Evolutionary conservation across 2,888 invertebrate genomes (phyloP), one percentile per base, ranked within the genome.

Genomic region (Hypselothyrea guttata): DNA sequence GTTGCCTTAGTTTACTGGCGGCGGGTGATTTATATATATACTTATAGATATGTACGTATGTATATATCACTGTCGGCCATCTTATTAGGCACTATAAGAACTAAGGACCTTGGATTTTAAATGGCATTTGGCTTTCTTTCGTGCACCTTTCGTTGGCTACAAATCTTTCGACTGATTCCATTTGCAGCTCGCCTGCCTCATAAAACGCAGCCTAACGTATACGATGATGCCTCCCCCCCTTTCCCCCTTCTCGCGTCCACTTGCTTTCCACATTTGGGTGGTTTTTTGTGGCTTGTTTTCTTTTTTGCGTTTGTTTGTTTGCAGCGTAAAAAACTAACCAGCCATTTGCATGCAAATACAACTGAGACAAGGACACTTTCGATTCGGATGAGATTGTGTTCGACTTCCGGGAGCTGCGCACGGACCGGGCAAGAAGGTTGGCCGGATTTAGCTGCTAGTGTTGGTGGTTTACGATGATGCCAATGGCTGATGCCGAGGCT

Each of bases 331-430:
- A 60, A 71, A 66, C 51, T 65, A 65, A 69, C 60, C 66, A 71
- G 49, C 66, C 61, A 69, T 71, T 69, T 69, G 72, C 72, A 69
- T 69, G 72, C 67, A 69, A 69, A 69, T 71, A 56, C 53, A 53
- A 46, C 41, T 51, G 44, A 59, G 71, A 55, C 69, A 66, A 69
- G 67, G 53, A 71, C 71, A 51, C 51, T 7, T 12, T 31, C 69
- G 40, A 62, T 58, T 54, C 35, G 51, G 27, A 41, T 42, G 8
- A 31, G 42, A 7, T 51, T 31, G 11, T 28, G 30, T 31, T 7
- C 22, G 27, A 38, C 8, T 15, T 44, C 15, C n/a, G 27, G 18
- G 34, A 46, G 46, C 5, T 12, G 8, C 28, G 1, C 34, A 13
- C 15, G 40, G 44, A n/a, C 9, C 15, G 31, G 11, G 33, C 15